These are phyloP conservation scores for Carduelis carduelis DNA, from an alignment of 2,797 vertebrate genomes.

Conservation along the genomic window DNA sequence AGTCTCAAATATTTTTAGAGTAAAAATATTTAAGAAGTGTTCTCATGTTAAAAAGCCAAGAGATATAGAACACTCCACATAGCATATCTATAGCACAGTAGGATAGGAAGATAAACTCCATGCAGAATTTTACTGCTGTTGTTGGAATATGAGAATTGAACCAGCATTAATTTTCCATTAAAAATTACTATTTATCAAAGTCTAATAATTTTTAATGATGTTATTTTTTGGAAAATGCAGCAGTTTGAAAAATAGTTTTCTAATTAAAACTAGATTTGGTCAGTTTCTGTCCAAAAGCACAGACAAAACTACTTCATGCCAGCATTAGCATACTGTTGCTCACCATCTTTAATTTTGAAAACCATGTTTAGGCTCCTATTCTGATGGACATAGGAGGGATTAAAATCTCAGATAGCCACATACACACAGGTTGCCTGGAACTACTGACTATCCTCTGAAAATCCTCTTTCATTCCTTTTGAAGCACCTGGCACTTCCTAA, in stretches of 20 bases:
- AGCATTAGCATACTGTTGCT: not conserved
- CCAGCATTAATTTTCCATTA: fast-evolving
- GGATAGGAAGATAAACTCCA: not conserved
- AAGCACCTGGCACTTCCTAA: not conserved
- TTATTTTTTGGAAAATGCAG: fast-evolving
- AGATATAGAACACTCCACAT: not conserved
- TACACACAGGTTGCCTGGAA: not conserved
- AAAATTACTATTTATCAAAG: fast-evolving
- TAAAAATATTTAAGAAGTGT: not conserved
- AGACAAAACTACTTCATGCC: not conserved
- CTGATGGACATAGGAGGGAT: not conserved
- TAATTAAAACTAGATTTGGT: not conserved
- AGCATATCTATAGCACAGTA: fast-evolving
- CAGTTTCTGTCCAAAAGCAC: not conserved
- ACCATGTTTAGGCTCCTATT: not conserved
- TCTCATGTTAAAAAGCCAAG: not conserved
- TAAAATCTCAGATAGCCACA: not conserved
- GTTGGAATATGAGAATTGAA: fast-evolving
- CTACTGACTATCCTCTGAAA: not conserved
- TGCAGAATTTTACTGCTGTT: not conserved
- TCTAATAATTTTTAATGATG: not conserved
- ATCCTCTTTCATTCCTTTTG: not conserved
- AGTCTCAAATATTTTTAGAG: not conserved
- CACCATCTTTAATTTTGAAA: not conserved
- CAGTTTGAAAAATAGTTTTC: not conserved